Percentiles rank a stretch among this genome's conserved stretches.
Evolutionary conservation across 2,888 invertebrate genomes (phyloP).

Genomic region (Clepsis dumicolana): DNA sequence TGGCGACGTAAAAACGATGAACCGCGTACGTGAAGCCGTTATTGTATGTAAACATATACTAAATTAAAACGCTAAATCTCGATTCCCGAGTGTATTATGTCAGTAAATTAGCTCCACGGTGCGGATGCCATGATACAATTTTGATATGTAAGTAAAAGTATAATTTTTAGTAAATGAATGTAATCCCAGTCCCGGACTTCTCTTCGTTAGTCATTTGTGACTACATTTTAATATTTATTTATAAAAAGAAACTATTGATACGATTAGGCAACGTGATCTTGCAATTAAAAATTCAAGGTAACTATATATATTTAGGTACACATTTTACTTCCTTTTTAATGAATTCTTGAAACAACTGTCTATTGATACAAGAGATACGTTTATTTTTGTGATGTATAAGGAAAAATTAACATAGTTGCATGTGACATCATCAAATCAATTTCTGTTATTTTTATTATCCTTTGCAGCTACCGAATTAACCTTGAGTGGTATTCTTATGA

Average conservation of each 20-base stretch:
- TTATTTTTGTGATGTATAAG: constrained; percentile 36
- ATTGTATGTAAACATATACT: constrained; percentile 25
- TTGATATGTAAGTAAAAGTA: constrained; percentile 24
- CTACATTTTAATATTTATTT: constrained; percentile 37
- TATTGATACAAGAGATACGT: constrained; percentile 32
- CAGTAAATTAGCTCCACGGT: constrained; percentile 44
- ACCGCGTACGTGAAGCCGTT: constrained; percentile 25
- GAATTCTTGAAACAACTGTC: constrained; percentile 39
- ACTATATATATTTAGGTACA: constrained; percentile 34
- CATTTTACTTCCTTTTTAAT: constrained; percentile 39
- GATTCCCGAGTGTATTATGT: constrained; percentile 42
- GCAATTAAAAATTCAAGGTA: constrained; percentile 45
- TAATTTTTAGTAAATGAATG: constrained; percentile 25
- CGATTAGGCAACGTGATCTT: constrained; percentile 46
- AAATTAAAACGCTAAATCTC: constrained; percentile 34
- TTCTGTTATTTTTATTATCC: constrained; percentile 42
- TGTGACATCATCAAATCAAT: constrained; percentile 33
- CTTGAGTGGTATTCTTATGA: constrained; percentile 65
- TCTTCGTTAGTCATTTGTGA: constrained; percentile 23
- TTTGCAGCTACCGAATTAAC: constrained; percentile 68
- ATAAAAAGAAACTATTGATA: constrained; percentile 41
- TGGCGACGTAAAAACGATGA: constrained; percentile 15
- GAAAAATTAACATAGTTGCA: constrained; percentile 25
- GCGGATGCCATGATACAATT: constrained; percentile 32
- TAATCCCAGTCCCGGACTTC: not conserved